Evolutionary conservation across 2,113 vertebrate genomes (phyloP), one percentile per base, ranked within the genome.

Genomic region (Alces alces): DNA sequence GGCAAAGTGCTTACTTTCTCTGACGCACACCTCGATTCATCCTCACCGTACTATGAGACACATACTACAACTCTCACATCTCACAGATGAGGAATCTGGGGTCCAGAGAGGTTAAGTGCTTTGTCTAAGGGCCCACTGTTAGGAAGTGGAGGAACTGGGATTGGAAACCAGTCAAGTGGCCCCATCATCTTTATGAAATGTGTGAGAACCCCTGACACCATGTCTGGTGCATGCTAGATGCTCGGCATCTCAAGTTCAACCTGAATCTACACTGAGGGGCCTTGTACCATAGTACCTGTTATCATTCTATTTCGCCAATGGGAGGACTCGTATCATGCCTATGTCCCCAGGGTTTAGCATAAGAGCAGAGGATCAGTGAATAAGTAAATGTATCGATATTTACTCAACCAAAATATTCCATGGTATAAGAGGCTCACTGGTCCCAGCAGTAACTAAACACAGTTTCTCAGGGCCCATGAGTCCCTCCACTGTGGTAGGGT

Each of bases 1-100:
- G 19, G 30, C 1, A 7, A 57, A 17, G 39, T 2, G 28, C 54
- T 39, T 1, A 4, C 17, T 21, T 5, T 10, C 8, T 0, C 9
- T 25, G 43, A 76, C 21, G 13, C 27, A 58, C 19, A 52, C 12
- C 33, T 54, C 5, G 1, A 64, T 36, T 36, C 30, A 11, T n/a
- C 16, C 12, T 85, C 80, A 52, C 6, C 10, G 2, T 2, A 83
- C 30, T 23, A 5, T 1, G 3, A 89, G 55, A 45, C 0, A 11
- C 0, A 0, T 33, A 7, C 11, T 36, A 1, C 4, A 21, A 55
- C 13, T 39, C 13, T 54, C 14, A 50, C 10, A 25, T 50, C 66
- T 52, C 64, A 25, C 9, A 85, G 19, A 21, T 30, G 14, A 87
- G 28, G 58, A n/a, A 86, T 55, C 36, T 28, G 36, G 84, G 30